These are phyloP conservation scores for Mormyrops boulengeri DNA, from an alignment of 2,797 vertebrate genomes.

Conservation along the genomic window DNA sequence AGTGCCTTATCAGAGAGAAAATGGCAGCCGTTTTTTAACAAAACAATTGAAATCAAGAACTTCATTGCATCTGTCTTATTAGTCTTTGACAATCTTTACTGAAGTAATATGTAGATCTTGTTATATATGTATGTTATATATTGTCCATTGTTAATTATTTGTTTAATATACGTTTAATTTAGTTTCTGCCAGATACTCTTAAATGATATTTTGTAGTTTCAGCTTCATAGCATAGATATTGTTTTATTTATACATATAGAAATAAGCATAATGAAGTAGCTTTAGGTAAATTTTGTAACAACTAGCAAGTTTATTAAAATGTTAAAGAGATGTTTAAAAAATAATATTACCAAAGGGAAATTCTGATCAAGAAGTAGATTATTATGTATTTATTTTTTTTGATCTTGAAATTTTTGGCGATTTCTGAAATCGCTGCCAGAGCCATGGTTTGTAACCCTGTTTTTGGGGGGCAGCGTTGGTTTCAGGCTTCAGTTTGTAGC, in stretches of 20 bases:
- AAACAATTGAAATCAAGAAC: neutral
- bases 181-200: neutral
- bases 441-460: neutral
- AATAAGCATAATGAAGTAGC: neutral
- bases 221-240: neutral
- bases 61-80: neutral
- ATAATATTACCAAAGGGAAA: neutral
- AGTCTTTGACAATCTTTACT: neutral
- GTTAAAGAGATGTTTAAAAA: neutral
- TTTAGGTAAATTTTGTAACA: neutral
- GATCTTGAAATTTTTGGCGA: neutral
- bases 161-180: constrained; percentile 3
- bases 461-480: neutral
- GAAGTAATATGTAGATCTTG: constrained; percentile 27
- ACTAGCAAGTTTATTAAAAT: neutral
- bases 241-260: neutral
- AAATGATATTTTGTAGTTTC: neutral
- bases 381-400: constrained; percentile 5
- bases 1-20: neutral
- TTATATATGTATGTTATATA: constrained; percentile 21
- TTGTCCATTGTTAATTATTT: neutral
- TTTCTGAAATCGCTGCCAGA: neutral
- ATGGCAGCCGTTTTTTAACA: neutral
- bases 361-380: neutral
- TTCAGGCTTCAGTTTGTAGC: neutral